Percentiles rank a stretch among this genome's conserved stretches.
Evolutionary conservation across 2,797 vertebrate genomes (phyloP).

Genomic region (Propithecus deckenii): DNA sequence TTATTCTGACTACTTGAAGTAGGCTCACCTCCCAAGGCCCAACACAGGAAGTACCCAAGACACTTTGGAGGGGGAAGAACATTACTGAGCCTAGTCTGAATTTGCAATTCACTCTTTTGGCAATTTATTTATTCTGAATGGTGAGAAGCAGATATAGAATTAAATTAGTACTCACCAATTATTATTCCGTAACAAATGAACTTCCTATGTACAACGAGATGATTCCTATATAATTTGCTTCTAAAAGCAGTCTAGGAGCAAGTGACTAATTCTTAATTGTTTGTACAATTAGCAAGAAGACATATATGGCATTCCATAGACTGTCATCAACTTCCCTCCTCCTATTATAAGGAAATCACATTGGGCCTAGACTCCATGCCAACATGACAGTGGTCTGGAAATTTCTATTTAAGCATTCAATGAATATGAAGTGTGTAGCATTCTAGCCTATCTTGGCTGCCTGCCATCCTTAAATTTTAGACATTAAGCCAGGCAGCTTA

Average conservation of each 20-base stretch:
- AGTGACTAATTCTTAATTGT: slow-evolving; percentile 51
- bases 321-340: neutral
- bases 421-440: neutral
- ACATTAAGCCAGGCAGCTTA: neutral
- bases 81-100: neutral
- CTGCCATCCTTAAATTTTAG: neutral
- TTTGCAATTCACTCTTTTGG: neutral
- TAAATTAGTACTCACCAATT: slow-evolving; percentile 46
- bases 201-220: neutral
- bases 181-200: slow-evolving; percentile 37
- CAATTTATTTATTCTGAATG: slow-evolving; percentile 35
- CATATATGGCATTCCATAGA: neutral
- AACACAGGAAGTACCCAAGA: neutral
- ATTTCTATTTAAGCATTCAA: slow-evolving; percentile 29
- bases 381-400: neutral
- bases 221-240: slow-evolving; percentile 58
- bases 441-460: neutral
- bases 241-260: slow-evolving; percentile 36
- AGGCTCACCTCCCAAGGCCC: neutral
- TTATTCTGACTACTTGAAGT: neutral
- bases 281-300: slow-evolving; percentile 18
- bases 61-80: neutral
- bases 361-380: neutral
- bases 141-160: slow-evolving; percentile 35
- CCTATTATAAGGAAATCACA: slow-evolving; percentile 20